A percentile compares a stretch with the other conserved stretches of the same genome.
phyloP scores from a whole-genome alignment of 2,113 vertebrate genomes.

The Siphamia tubifer region DNA sequence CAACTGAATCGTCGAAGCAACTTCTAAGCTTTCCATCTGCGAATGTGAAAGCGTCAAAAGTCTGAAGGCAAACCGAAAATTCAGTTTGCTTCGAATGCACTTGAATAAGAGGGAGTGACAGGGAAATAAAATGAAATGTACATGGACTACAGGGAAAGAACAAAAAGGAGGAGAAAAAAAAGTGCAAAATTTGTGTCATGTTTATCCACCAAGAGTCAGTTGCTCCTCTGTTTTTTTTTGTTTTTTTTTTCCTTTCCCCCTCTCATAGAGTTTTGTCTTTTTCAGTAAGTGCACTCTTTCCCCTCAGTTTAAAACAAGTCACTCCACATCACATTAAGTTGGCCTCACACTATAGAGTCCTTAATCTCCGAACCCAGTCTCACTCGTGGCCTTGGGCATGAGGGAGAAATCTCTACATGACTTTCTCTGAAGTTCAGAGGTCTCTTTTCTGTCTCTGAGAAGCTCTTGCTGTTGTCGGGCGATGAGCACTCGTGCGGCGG shows the following conservation, averaged over 20 bases:
- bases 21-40: conserved; percentile 32
- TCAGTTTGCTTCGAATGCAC: conserved; percentile 42
- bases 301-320: conserved; percentile 30
- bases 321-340: conserved; percentile 7
- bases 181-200: conserved; percentile 72
- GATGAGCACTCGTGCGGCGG: conserved; percentile 82
- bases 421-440: conserved; percentile 88
- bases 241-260: too few relatives aligned
- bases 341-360: conserved; percentile 92
- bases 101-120: conserved; percentile 46
- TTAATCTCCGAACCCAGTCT: conserved; percentile 94
- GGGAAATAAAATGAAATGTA: conserved; percentile 49
- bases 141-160: conserved; percentile 61
- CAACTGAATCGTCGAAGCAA: background rate
- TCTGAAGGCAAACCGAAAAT: conserved; percentile 58
- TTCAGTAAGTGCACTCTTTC: conserved; percentile 49
- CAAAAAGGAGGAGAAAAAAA: conserved; percentile 37
- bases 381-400: conserved; percentile 89
- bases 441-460: conserved; percentile 87
- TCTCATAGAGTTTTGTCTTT: conserved; percentile 31
- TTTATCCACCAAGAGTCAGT: conserved; percentile 40
- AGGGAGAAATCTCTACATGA: conserved; percentile 86
- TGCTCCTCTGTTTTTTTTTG: conserved; percentile 27
- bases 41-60: conserved; percentile 38
- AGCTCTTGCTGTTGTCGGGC: conserved; percentile 79